Conservation (phyloP, 2,888 invertebrate species). For the Trichopria drosophilae region DNA sequence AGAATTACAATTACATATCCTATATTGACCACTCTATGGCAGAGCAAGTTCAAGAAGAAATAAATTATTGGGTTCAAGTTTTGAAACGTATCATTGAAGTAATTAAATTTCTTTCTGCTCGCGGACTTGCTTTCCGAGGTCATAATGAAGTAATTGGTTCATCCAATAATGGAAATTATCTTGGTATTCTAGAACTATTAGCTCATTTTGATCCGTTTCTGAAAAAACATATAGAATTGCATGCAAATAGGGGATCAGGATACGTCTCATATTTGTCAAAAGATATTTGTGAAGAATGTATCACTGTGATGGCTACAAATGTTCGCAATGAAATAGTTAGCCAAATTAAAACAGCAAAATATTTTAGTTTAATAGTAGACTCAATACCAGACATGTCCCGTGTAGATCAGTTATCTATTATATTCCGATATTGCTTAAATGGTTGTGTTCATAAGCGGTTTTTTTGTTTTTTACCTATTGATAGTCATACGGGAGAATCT, state of each 20-base stretch:
- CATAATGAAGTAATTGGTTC: slow-evolving; percentile 4
- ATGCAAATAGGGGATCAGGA: slow-evolving; percentile 37
- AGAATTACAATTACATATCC: too few relatives aligned
- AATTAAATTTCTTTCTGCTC: slow-evolving; percentile 6
- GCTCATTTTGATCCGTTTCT: slow-evolving; percentile 41
- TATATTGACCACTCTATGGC: too few relatives aligned
- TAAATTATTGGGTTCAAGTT: slow-evolving; percentile 6
- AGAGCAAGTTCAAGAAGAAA: slow-evolving; percentile 6
- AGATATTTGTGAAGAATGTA: slow-evolving; percentile 43
- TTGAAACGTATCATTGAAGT: slow-evolving; percentile 8
- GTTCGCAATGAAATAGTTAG: slow-evolving; percentile 40
- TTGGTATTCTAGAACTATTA: slow-evolving; percentile 41
- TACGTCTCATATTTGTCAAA: slow-evolving; percentile 40
- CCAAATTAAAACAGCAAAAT: too few relatives aligned
- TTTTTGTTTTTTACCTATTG: slow-evolving; percentile 33
- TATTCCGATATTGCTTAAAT: slow-evolving; percentile 35
- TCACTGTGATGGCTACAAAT: too few relatives aligned
- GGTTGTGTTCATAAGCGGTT: slow-evolving; percentile 32
- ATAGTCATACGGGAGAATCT: slow-evolving; percentile 45
- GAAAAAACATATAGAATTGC: slow-evolving; percentile 36
- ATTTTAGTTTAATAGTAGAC: slow-evolving; percentile 42
- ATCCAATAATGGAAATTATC: slow-evolving; percentile 43
- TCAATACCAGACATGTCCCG: slow-evolving; percentile 28
- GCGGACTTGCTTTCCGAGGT: slow-evolving; percentile 9
- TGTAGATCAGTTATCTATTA: slow-evolving; percentile 38